Conservation (phyloP, 2,113 vertebrate genomes). For the Anguilla japonica region DNA sequence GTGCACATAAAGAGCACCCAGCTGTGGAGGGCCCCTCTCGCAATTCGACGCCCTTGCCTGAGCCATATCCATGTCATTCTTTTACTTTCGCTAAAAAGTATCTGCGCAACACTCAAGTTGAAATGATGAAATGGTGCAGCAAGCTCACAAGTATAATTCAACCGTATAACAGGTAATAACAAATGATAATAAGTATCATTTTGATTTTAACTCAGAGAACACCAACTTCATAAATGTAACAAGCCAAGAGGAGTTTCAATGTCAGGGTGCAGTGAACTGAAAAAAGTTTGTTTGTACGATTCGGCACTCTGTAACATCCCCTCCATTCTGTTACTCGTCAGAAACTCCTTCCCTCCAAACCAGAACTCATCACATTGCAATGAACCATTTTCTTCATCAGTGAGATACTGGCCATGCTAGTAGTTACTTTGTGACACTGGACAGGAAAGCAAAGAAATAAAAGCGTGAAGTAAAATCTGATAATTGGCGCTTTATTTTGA, state of each 20-base stretch:
- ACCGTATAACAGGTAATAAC: too few species aligned
- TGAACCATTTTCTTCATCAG: background rate
- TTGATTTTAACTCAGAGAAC: background rate
- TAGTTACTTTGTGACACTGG: background rate
- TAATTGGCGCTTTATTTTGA: background rate
- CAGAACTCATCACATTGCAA: too few species aligned
- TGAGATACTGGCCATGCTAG: background rate
- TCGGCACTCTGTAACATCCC: background rate
- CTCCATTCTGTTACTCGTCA: too few species aligned
- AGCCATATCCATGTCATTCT: background rate
- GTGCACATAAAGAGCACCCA: background rate
- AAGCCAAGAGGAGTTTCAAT: background rate
- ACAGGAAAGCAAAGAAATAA: background rate
- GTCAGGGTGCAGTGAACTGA: background rate
- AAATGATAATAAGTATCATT: too few species aligned
- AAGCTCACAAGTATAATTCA: background rate
- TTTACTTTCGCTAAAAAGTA: background rate
- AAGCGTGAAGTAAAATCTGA: background rate
- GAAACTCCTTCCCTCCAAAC: too few species aligned
- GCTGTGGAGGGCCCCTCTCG: background rate
- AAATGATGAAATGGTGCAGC: background rate
- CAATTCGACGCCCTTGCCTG: background rate
- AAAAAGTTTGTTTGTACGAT: background rate
- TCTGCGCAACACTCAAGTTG: background rate
- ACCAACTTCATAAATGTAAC: background rate